Evolutionary conservation across 2,888 invertebrate species (phyloP), one percentile per base, ranked within the genome.

Genomic region (Cremastinae sp.): DNA sequence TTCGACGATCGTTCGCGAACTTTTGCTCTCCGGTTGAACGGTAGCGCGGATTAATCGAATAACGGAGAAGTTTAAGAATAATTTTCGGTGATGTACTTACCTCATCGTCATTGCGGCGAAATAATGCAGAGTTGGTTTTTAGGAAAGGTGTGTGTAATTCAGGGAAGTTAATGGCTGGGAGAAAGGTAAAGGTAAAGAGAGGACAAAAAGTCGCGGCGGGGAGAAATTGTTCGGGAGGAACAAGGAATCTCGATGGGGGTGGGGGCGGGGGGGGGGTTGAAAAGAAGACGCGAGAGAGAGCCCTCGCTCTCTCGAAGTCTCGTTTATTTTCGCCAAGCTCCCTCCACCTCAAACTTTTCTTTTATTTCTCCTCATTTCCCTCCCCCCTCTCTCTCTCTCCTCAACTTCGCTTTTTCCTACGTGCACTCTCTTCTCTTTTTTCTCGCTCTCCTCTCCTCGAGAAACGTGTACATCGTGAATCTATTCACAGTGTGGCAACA

Each of bases 401-500:
- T 16, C 58, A 47, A 28, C 28, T 10, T 12, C 14, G 47, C 65
- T 64, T 64, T 38, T 16, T 54, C 47, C 59, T 69, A 53, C 69
- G 59, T 69, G 28, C 14, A 49, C 34, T 47, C 22, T 14, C 10
- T 51, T 43, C 45, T 56, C 47, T 18, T 70, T n/a, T 28, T 68
- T 74, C 62, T 43, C 10, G 45, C 53, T 61, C 56, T 69, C n/a
- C n/a, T n/a, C n/a, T n/a, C n/a, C n/a, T n/a, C n/a, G n/a, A n/a
- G n/a, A 49, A 36, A 61, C 56, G 28, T 47, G 59, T 62, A 58
- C 54, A 58, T 12, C 47, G 36, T 54, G 47, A 68, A 75, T 78
- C 76, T 79, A 78, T 79, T 74, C 75, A 14, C 28, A 65, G 62
- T 73, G 66, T 73, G 59, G 78, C 79, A 79, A 79, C 79, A 79